Base-by-base conservation (phyloP, 1,140 invertebrate genomes). In the Amphibalanus amphitrite region DNA sequence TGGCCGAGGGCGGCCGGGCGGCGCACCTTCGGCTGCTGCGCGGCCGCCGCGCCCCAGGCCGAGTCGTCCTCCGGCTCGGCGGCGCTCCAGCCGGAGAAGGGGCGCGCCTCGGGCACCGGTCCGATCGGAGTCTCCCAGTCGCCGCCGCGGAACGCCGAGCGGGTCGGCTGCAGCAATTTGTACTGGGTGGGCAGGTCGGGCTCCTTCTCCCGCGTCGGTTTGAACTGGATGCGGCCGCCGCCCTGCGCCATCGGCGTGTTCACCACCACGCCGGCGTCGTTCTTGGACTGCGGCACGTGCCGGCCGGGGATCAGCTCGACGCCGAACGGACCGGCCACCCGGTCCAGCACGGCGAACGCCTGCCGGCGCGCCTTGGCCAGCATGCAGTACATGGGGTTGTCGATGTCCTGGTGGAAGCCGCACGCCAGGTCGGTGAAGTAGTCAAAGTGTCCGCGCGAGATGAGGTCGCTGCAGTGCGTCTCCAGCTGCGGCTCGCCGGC, bases 401-500 rank as follows among this genome's bases (percentile, higher is more conserved):
- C 65, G 65, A 28, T 67, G 17, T 20, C 17, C 65, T 67, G 3
- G n/a, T 67, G 65, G n/a, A 28, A 67, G 8, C 3, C 10, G n/a
- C 65, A 67, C 23, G 65, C 65, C 23, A 67, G 65, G 26, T 67
- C 65, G 65, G n/a, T 67, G 65, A 67, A 10, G 23, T 28, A 67
- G 28, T 67, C 65, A 28, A 28, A 67, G 26, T 26, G n/a, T 26
- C 65, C 65, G 10, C 10, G 8, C 3, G 8, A 3, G 10, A 67
- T 10, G 0, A 28, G 65, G 65, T 67, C 65, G 65, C 26, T 13
- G 28, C 65, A 67, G 23, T 8, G 23, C 10, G 65, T 28, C 65
- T 26, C n/a, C n/a, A 67, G 65, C 65, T 67, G 65, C n/a, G 65
- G 65, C 65, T 67, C 65, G 65, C 65, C 65, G n/a, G 65, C 65